Percentiles rank a stretch among this genome's conserved stretches.
These are phyloP conservation scores for Dicroscelio sp. DNA, from an alignment of 2,888 invertebrate genomes.

Conservation along the genomic window DNA sequence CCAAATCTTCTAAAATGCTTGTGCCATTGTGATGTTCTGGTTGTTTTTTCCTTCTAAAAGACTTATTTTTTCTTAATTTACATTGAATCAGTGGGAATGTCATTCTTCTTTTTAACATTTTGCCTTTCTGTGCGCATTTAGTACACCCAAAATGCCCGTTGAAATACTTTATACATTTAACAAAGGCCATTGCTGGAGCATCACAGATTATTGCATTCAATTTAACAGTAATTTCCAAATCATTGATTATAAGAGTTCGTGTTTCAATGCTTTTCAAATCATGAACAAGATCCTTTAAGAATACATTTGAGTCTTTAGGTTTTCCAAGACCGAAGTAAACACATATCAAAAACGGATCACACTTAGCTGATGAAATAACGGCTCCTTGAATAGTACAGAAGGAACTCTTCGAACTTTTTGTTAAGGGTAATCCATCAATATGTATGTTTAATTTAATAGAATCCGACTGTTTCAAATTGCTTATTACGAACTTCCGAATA, in stretches of 20 bases:
- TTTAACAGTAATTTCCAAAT: not conserved
- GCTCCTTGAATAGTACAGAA: conserved; percentile 39
- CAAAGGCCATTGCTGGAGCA: conserved; percentile 28
- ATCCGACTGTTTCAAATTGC: not conserved
- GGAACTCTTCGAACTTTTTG: conserved; percentile 30
- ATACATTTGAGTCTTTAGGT: conserved; percentile 24
- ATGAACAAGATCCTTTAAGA: conserved; percentile 20
- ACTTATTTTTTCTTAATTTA: not conserved
- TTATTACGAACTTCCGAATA: conserved; percentile 18
- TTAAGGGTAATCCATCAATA: conserved; percentile 53
- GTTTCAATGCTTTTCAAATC: conserved; percentile 13
- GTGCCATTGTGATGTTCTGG: conserved; percentile 28
- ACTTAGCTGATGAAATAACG: not conserved
- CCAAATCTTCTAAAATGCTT: conserved; percentile 30
- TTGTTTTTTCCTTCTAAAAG: conserved; percentile 33
- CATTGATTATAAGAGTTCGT: not conserved
- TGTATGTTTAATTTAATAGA: conserved; percentile 30
- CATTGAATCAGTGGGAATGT: conserved; percentile 26
- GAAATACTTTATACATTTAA: conserved; percentile 42
- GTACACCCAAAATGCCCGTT: conserved; percentile 48
- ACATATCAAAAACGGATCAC: conserved; percentile 47
- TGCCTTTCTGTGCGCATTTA: conserved; percentile 12
- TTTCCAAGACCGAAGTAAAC: conserved; percentile 34
- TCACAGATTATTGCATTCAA: conserved; percentile 26
- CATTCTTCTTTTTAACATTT: not conserved